These are phyloP conservation scores for Eupeodes corollae DNA, from an alignment of 1,140 invertebrate genomes.

Conservation along the genomic window DNA sequence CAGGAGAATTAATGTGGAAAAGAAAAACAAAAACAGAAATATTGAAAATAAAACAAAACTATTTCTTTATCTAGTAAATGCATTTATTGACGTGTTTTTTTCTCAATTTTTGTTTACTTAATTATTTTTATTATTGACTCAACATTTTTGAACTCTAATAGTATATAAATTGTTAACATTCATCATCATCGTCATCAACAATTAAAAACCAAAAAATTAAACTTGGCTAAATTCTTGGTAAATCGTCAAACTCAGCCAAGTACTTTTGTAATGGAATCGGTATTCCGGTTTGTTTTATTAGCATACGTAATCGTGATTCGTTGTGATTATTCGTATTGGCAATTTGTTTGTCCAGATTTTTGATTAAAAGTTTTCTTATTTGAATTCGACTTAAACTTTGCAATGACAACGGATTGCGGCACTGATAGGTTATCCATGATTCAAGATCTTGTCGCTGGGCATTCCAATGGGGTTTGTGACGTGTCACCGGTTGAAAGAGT, in stretches of 20 bases:
- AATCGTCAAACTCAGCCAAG: constrained; percentile 22
- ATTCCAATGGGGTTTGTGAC: constrained; percentile 7
- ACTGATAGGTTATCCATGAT: constrained; percentile 9
- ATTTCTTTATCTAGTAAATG: no score
- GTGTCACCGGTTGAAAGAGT: constrained; percentile 14
- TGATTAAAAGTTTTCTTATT: constrained; percentile 17
- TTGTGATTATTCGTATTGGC: constrained; percentile 17
- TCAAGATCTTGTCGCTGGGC: constrained; percentile 13
- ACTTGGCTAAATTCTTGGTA: constrained; percentile 13
- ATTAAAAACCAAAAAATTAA: no score
- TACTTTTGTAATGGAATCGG: constrained; percentile 21
- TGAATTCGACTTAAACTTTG: constrained; percentile 18
- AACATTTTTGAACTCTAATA: no score
- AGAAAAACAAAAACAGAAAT: no score
- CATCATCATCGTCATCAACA: no score
- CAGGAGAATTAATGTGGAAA: no score
- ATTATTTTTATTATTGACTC: no score
- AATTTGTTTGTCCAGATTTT: constrained; percentile 7
- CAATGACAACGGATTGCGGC: constrained; percentile 14
- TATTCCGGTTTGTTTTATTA: constrained; percentile 15
- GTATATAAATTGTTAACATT: no score
- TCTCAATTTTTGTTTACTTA: no score
- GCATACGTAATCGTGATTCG: constrained; percentile 15
- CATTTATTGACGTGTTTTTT: no score
- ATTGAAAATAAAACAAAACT: no score